Evolutionary conservation across 2,113 vertebrate genomes (phyloP).

Genomic region (Probosciger aterrimus): DNA sequence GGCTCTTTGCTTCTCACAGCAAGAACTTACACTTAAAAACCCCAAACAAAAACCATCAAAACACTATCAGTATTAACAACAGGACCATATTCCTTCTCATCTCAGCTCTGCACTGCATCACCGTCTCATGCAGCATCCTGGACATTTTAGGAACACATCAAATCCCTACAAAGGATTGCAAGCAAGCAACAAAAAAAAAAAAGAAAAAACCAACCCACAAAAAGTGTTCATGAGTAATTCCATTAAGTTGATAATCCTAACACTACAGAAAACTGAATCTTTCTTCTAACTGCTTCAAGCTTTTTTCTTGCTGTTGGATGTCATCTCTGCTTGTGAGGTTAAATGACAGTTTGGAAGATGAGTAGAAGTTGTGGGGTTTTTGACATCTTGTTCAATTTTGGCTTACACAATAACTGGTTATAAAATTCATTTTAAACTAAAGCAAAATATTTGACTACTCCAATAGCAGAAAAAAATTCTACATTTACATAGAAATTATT

Average conservation of each 20-base stretch:
- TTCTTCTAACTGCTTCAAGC: background rate
- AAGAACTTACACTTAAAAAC: background rate
- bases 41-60: background rate
- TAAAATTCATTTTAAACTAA: background rate
- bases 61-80: rapidly evolving
- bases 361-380: background rate
- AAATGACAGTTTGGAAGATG: background rate
- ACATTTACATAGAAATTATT: background rate
- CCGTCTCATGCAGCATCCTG: background rate
- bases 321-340: background rate
- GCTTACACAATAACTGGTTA: background rate
- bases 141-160: background rate
- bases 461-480: background rate
- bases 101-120: background rate
- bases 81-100: background rate
- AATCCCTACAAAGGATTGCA: background rate
- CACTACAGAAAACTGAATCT: background rate
- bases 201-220: background rate
- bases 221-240: background rate
- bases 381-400: background rate
- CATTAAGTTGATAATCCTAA: background rate
- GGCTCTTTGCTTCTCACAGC: background rate
- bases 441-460: background rate
- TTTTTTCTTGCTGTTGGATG: background rate
- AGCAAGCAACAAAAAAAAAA: background rate